Base-by-base conservation (phyloP, 2,888 invertebrate species). In the Leucozona laternaria region DNA sequence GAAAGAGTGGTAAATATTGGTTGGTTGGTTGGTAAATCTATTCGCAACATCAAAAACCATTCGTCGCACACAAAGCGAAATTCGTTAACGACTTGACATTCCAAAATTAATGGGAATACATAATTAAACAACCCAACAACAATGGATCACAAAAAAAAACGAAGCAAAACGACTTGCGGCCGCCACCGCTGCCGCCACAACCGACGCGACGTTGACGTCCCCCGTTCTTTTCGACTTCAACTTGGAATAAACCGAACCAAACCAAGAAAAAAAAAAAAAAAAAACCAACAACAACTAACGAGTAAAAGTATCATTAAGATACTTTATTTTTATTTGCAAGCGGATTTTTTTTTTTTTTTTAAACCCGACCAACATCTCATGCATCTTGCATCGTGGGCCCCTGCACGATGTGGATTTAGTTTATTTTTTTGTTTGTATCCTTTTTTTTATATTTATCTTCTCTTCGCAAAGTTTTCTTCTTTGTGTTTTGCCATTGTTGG, bases 71-170 rank as follows among this genome's bases (percentile, higher is more conserved):
- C 86, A 79, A 75, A 82, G 50, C 73, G 77, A 88, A 88, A 83
- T 88, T 86, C 86, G 88, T 88, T 85, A 85, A 88, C 89, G 87
- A 88, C 91, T 89, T 91, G 90, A 90, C 92, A 92, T 91, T 92
- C 92, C 91, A 89, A 92, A 92, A 92, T 91, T 92, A 91, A 92
- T 92, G 92, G 91, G 90, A 90, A 90, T 91, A 90, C 91, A 92
- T 91, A 92, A 92, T 91, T 91, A 91, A 92, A 91, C 90, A 91
- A 90, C 89, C 82, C 78, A 86, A 86, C 86, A 86, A 86, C 86
- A 86, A 86, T 82, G 86, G 86, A 86, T 86, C 78, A 82, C 82
- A 82, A 82, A 82, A 79, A 82, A 82, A 79, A 78, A 78, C 72
- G 80, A 80, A 84, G 80, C 64, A 80, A 81, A 77, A 81, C 72